Base-by-base conservation (phyloP, 2,113 vertebrate species). In the Podiceps cristatus region DNA sequence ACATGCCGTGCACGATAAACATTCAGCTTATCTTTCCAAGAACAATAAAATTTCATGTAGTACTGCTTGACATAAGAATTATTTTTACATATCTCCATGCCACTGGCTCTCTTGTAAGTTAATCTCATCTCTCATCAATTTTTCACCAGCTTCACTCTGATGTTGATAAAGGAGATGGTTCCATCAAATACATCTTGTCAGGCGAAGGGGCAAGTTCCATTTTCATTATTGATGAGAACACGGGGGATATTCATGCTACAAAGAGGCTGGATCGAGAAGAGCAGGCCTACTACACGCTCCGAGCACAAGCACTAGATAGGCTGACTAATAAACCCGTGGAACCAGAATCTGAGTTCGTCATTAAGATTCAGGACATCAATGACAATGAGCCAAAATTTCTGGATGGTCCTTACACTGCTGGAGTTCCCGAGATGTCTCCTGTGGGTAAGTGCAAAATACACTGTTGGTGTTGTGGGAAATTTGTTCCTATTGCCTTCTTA, bases 331-430 rank as follows among this genome's bases (percentile, higher is more conserved):
- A 99, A 63, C 99, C 99, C 0, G 99, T 99, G 71, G 99, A 99
- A 94, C 99, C 99, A 4, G 98, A 98, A 93, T 99, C 99, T 0
- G 99, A 99, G 90, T 99, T 99, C 68, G 99, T 99, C 96, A 99
- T 99, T 96, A 99, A 99, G 95, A 99, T 99, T 88, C 99, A 99
- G 97, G 99, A 99, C 97, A 99, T 99, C 98, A 99, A 99, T 42
- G 99, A 99, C 98, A 99, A 99, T 16, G 99, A 99, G 64, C 99
- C 99, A 64, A 99, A 99, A 86, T 99, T 99, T 98, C 97, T 99
- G 74, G 99, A 99, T 40, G 99, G 99, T 5, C 99, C 99, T 2
- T 99, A 99, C 81, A 98, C 98, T 23, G 99, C 99, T 17, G 99
- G 99, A 42, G 99, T 99, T 72, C 99, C 99, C 0, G 99, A 99